Evolutionary conservation across 2,113 vertebrate species (phyloP), one percentile per base, ranked within the genome.

Genomic region (Gasterosteus nipponicus): DNA sequence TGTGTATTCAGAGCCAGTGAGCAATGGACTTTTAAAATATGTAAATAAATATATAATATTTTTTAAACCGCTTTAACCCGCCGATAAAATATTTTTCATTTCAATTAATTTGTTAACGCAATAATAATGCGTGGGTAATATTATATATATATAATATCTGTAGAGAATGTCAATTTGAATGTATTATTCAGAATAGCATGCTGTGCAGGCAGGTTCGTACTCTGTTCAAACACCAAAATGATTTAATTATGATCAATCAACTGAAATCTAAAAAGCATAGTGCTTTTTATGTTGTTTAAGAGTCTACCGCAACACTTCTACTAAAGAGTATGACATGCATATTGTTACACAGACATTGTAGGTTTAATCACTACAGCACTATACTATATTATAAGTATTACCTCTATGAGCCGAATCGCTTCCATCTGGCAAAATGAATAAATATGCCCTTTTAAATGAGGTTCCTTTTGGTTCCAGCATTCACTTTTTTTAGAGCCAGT

Each of bases 391-490:
- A 35, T 41, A 4, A 22, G 15, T 59, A 47, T 79, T 61, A 53
- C 7, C 35, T 35, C 5, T 81, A 78, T 74, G 57, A 74, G 59
- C 39, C 51, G 60, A 42, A 78, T 71, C 68, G 47, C 41, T 66
- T 83, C 39, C 51, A 29, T 68, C 51, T 80, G 75, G 59, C 58
- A 72, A 77, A 79, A 87, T 79, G 51, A 83, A 18, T 58, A 46
- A 77, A 66, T 81, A 69, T 29, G 26, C 60, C 31, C 59, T 75
- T 69, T 67, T 64, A 77, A 77, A 73, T 47, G 29, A 75, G 46
- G 56, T 56, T 83, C 29, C 62, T 56, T 64, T 80, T 35, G 59
- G 15, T 61, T 33, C 71, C 2, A 39, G 31, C 61, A 44, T 59
- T 33, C n/a, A 5, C 44, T 33, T 47, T 29, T 57, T 12, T 31